Base-by-base conservation (phyloP, 1,140 invertebrate species). In the Sitodiplosis mosellana region DNA sequence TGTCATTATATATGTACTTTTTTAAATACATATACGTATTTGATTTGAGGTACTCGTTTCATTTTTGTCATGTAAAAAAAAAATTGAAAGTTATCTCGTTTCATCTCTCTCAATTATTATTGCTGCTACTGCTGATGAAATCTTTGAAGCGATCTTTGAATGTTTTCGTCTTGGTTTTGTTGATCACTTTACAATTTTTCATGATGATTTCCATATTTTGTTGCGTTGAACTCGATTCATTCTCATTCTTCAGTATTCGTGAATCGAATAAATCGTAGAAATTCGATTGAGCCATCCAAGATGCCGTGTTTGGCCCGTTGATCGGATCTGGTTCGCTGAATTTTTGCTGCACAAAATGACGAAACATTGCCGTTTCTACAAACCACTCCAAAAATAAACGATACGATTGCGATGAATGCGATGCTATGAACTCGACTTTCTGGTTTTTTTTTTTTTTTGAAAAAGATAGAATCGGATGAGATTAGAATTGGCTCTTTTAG, bases 371-470 rank as follows among this genome's bases (percentile, higher is more conserved):
- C 8, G 83, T 87, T 60, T 86, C 81, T 0, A 78, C 76, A 63
- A 88, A 87, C 83, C 83, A 87, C 52, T 85, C 79, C 8, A 87
- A 66, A 59, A 87, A 85, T 48, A 75, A 72, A 51, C 73, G 71
- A 18, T 77, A 70, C 44, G 75, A 74, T 59, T 78, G 76, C 0
- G 75, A 74, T 6, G 71, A 65, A 47, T 67, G 56, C 60, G 63
- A 67, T 50, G 71, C 74, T 4, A 76, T 67, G 61, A 77, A 81
- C n/a, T 56, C 50, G 48, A 78, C 77, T 62, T 73, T 74, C 73
- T 80, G 66, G 46, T 27, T 27, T 27, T 27, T 27, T 27, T 10
- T 27, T 3, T 27, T 27, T 27, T 3, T 5, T 3, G 10, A 27
- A 27, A 27, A 27, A 3, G 27, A 27, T 5, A 27, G 27, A 27